Conservation (phyloP, 2,888 invertebrate genomes). For the Chloroclysta siterata region DNA sequence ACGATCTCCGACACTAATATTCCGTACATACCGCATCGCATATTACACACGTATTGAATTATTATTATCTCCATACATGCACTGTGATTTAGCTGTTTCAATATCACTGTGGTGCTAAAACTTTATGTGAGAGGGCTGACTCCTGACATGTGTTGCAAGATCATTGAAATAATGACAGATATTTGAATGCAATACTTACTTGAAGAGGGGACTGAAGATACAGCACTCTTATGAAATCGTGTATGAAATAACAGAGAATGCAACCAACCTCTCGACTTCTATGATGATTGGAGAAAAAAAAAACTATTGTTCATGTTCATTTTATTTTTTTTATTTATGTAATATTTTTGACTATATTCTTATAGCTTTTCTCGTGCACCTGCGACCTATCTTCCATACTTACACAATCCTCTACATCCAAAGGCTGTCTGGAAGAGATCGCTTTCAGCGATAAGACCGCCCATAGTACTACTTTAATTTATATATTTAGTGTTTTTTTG, state of each 20-base stretch:
- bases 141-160: conserved; percentile 27
- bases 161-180: conserved; percentile 38
- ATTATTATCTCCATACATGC: conserved; percentile 28
- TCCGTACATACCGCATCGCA: conserved; percentile 19
- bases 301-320: too few relatives aligned
- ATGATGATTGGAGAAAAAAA: too few relatives aligned
- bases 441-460: too few relatives aligned
- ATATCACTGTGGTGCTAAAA: conserved; percentile 74
- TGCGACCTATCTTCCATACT: too few relatives aligned
- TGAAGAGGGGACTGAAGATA: conserved; percentile 1
- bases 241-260: background rate
- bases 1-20: conserved; percentile 33
- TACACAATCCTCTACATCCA: too few relatives aligned
- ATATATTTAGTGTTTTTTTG: too few relatives aligned
- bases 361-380: too few relatives aligned
- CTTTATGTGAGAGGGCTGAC: conserved; percentile 62
- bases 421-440: too few relatives aligned
- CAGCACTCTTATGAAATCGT: background rate
- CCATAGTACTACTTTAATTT: too few relatives aligned
- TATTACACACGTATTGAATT: conserved; percentile 34
- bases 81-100: conserved; percentile 74
- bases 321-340: too few relatives aligned
- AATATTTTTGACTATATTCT: too few relatives aligned
- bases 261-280: too few relatives aligned
- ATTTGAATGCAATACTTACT: conserved; percentile 1